Base-by-base conservation (phyloP, 2,113 vertebrate genomes). In the Rhinoderma darwinii region DNA sequence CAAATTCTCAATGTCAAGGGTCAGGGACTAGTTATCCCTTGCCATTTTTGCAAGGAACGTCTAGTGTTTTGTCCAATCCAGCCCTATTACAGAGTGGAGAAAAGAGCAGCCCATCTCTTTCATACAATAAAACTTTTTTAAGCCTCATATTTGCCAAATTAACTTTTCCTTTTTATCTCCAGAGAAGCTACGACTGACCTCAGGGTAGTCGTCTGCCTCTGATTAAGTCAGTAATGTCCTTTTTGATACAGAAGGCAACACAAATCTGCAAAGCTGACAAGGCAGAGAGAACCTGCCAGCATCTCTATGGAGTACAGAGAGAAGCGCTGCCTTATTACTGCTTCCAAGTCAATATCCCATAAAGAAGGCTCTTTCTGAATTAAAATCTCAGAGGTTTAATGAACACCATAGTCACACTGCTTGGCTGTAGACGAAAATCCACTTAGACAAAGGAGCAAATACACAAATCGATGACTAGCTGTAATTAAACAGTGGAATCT, bases 181-280 rank as follows among this genome's bases (percentile, higher is more conserved):
- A 73, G 44, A 20, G 44, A 66, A 87, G 63, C 85, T 87, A 51
- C 8, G 37, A 32, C 32, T 27, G 50, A 82, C 85, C 85, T 87
- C 77, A 18, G 85, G 85, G 85, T 82, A 35, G 78, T 80, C 47
- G 50, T 82, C 37, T 43, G 37, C 27, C 66, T 56, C 66, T 82
- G 85, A 87, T 87, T 81, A 87, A 87, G 68, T 87, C 85, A 82
- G 77, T 82, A 87, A 87, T 87, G 85, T 87, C 78, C 78, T 87
- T 87, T 87, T 43, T 56, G 68, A 87, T 86, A 72, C 35, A 9
- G 77, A 86, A 80, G 66, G 84, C 77, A 81, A 81, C 50, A 82
- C 78, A 82, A 80, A 86, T 86, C 75, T 17, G 61, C 75, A 86
- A 73, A 82, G 85, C 76, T 86, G 85, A 74, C 78, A 61, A 84